Percentiles rank a stretch among this genome's conserved stretches.
Conservation (phyloP, 2,888 invertebrate species). For the Heliconius cydno region DNA sequence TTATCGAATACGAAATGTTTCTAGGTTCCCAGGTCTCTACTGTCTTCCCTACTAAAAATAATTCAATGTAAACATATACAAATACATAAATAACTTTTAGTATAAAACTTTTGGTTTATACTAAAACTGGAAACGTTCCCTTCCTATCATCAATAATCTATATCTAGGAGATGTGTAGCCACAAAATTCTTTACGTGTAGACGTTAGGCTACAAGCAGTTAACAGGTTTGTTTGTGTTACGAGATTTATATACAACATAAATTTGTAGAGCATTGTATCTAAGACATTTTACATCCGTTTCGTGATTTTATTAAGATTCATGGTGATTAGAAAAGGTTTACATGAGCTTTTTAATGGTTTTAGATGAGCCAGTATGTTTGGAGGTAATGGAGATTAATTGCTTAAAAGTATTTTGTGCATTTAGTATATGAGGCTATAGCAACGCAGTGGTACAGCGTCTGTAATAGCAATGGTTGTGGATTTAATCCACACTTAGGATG, state of each 20-base stretch:
- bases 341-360: neutral
- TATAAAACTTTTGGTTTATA: neutral
- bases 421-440: neutral
- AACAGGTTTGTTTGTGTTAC: slow-evolving; percentile 17
- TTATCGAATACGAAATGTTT: too few relatives aligned
- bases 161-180: neutral
- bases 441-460: neutral
- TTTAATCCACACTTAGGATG: neutral
- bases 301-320: slow-evolving; percentile 15
- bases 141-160: neutral
- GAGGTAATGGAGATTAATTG: neutral
- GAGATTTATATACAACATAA: slow-evolving; percentile 22
- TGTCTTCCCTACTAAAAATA: too few relatives aligned
- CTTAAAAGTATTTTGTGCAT: neutral
- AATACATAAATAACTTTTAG: neutral
- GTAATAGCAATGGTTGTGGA: neutral
- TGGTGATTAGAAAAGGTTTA: neutral
- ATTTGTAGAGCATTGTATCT: slow-evolving; percentile 10
- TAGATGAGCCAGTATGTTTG: neutral
- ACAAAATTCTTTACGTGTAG: neutral
- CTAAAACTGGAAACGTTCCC: neutral
- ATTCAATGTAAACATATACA: neutral
- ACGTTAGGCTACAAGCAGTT: neutral
- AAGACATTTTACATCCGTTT: slow-evolving; percentile 12
- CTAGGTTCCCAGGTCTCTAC: too few relatives aligned